phyloP scores from a whole-genome alignment of 2,888 invertebrate species.

The Volucella inflata region DNA sequence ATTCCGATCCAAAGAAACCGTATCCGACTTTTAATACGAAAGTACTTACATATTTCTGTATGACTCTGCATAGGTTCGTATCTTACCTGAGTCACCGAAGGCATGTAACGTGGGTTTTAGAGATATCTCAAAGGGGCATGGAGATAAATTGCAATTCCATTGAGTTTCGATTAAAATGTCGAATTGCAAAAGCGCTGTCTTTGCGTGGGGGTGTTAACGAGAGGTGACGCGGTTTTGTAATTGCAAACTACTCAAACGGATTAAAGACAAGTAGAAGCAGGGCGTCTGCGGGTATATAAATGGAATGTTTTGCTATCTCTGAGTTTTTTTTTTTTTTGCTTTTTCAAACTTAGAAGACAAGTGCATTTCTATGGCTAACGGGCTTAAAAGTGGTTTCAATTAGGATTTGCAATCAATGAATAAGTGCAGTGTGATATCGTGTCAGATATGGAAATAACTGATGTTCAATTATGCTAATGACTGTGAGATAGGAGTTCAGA shows the following conservation, averaged over 20 bases:
- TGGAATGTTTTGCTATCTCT: neutral
- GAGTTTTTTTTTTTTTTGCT: neutral
- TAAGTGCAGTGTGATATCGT: no score
- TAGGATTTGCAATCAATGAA: neutral
- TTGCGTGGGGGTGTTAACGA: slow-evolving; percentile 21
- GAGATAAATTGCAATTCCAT: slow-evolving; percentile 39
- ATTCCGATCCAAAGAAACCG: no score
- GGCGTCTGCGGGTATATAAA: slow-evolving; percentile 16
- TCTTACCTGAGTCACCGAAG: slow-evolving; percentile 35
- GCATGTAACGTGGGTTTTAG: slow-evolving; percentile 17
- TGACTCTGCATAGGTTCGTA: neutral
- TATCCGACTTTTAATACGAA: no score
- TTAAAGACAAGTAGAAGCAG: slow-evolving; percentile 9
- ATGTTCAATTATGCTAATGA: no score
- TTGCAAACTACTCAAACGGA: slow-evolving; percentile 20
- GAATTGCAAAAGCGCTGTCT: slow-evolving; percentile 15
- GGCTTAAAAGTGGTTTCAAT: neutral
- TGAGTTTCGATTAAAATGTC: slow-evolving; percentile 47
- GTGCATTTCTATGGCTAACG: neutral
- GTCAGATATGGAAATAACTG: no score
- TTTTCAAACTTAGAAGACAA: neutral
- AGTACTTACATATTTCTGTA: no score
- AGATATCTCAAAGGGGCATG: slow-evolving; percentile 17
- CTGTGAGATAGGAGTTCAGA: no score
- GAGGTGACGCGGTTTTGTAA: slow-evolving; percentile 40